Percentiles rank a stretch among this genome's conserved stretches.
Evolutionary conservation across 2,797 vertebrate genomes (phyloP).

Genomic region (Phalanger gymnotis): DNA sequence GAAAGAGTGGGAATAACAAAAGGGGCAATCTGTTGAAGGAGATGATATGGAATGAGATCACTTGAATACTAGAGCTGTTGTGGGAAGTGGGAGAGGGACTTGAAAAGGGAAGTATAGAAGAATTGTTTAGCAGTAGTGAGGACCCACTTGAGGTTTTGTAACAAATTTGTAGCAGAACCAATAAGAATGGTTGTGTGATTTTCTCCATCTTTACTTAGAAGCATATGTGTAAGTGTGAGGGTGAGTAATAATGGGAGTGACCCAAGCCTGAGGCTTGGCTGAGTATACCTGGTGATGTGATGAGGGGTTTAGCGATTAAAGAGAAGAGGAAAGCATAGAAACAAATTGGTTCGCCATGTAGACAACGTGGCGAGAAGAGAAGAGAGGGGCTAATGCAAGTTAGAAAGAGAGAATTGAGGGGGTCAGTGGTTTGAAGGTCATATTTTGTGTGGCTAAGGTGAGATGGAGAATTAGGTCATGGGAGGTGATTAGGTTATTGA

Average conservation of each 20-base stretch:
- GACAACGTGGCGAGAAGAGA: not conserved
- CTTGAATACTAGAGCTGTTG: not conserved
- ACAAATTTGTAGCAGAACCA: not conserved
- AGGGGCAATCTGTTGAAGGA: not conserved
- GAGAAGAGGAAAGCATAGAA: not conserved
- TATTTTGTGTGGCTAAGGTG: not conserved
- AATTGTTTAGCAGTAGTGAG: not conserved
- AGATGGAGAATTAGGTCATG: not conserved
- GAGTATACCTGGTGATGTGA: not conserved
- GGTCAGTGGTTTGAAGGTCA: not conserved
- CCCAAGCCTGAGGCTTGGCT: not conserved
- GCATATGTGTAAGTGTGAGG: not conserved
- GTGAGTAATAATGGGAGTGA: not conserved
- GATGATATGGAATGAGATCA: not conserved
- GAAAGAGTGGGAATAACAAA: not conserved
- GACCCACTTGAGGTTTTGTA: not conserved
- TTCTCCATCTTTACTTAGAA: not conserved
- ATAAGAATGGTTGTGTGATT: not conserved
- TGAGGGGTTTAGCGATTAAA: not conserved
- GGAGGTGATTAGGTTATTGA: not conserved
- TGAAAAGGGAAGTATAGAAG: not conserved
- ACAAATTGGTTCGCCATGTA: not conserved
- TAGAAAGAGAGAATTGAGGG: not conserved
- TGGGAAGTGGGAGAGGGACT: not conserved
- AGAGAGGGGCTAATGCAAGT: not conserved